Evolutionary conservation across 2,113 vertebrate genomes (phyloP), one percentile per base, ranked within the genome.

Genomic region (Alouatta palliata): DNA sequence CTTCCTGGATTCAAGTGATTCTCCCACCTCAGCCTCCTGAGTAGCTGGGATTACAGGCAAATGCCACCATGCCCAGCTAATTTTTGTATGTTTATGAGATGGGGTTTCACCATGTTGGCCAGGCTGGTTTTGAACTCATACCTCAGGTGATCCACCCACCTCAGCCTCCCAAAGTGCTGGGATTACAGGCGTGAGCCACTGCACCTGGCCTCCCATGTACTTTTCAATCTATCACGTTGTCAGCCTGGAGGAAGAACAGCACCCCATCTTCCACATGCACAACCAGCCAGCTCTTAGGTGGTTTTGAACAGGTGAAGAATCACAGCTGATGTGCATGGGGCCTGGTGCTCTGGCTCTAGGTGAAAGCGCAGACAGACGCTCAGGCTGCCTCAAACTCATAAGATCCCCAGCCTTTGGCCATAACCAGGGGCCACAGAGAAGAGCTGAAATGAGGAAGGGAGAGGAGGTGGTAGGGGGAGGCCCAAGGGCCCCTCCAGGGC

Each of bases 401-500:
- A 11, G 56, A 66, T 43, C 66, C 61, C 2, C 3, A 14, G 58
- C 3, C 27, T 25, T 35, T 35, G 25, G 23, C 10, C 20, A 14
- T 70, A 56, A 25, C 11, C 79, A 27, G 45, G 45, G 54, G 80
- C 13, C 23, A 37, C 12, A 14, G 47, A 20, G 37, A 43, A 66
- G 21, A 81, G 66, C 25, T 13, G 2, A 58, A 27, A 56, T 1
- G 0, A 70, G 54, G 82, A 54, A 3, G 1, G 30, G 11, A 9
- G 47, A 20, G 49, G 5, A 37, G 45, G 9, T 2, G 35, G 7
- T 6, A 13, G 14, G 9, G 23, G 37, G 23, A 68, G 2, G 1
- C 76, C 2, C 2, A 23, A 35, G 40, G 20, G 20, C 66, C 54
- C 21, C 5, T 54, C 54, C 8, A 76, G 56, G 56, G 68, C 32